Base-by-base conservation (phyloP, 2,888 invertebrate species). In the Polydrusus tereticollis region DNA sequence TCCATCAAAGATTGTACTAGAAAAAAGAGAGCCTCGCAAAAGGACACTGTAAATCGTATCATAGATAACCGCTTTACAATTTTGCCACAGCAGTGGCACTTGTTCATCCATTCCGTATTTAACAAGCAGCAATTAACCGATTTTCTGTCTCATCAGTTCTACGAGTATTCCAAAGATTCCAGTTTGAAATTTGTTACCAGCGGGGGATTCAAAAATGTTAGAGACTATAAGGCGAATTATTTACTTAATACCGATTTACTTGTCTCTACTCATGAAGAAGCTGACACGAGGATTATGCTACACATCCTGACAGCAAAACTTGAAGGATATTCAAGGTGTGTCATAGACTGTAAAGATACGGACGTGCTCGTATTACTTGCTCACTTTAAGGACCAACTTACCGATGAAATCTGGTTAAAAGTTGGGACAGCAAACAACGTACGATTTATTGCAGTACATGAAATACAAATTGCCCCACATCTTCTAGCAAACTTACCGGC, bases 41-140 rank as follows among this genome's bases (percentile, higher is more conserved):
- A 47, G 16, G 20, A 47, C 16, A 18, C 20, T 1, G 20, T 47
- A 47, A 12, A 47, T 7, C 20, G 47, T 4, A 2, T 12, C 1
- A 47, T 47, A 21, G 69, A 73, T 6, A 71, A 71, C 59, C 16
- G 29, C 1, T 38, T 52, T 50, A 47, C 52, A 43, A 1, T 43
- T 14, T 58, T 76, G 43, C 76, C 73, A 6, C 73, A 73, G 43
- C 69, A 76, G 41, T 76, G 75, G 73, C 66, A 75, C 52, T 50
- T 69, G 33, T 76, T 72, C 50, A 74, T 76, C 14, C 70, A 76
- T 67, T 74, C 72, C 3, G 23, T 64, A 10, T 59, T 50, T 41
- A 76, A 73, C 33, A 75, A 75, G 52, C 1, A 43, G 7, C 63
- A 71, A 23, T 52, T 75, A n/a, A 75, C 69, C 36, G 33, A 73